Evolutionary conservation across 2,888 invertebrate species (phyloP).

Genomic region (Lamellibrachia satsuma): DNA sequence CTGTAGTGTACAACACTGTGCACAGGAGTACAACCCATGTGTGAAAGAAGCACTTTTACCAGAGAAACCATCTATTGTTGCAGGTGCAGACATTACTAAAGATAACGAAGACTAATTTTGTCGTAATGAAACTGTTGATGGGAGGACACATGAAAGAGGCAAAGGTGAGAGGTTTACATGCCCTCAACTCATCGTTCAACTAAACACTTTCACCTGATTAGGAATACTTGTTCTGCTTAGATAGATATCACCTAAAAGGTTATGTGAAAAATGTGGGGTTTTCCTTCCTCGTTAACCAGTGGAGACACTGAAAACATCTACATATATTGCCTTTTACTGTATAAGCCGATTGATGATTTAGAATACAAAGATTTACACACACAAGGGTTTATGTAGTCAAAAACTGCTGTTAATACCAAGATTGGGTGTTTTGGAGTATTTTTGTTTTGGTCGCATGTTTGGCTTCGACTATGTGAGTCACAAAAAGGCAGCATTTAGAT

Average conservation of each 20-base stretch:
- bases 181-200: background rate
- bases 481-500: too few species aligned
- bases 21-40: too few species aligned
- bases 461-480: too few species aligned
- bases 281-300: background rate
- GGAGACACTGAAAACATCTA: background rate
- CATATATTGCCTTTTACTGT: background rate
- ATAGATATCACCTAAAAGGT: too few species aligned
- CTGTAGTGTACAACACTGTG: too few species aligned
- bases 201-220: background rate
- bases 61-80: conserved; percentile 34
- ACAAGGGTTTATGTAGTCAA: background rate
- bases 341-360: background rate
- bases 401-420: background rate
- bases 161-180: conserved; percentile 66
- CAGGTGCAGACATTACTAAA: conserved; percentile 74
- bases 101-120: conserved; percentile 94
- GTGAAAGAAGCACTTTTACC: background rate
- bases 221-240: background rate
- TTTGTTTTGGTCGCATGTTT: too few species aligned
- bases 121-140: conserved; percentile 89
- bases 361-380: background rate
- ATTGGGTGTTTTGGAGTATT: too few species aligned
- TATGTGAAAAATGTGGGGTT: too few species aligned
- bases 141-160: conserved; percentile 92